phyloP scores from a whole-genome alignment of 2,797 vertebrate genomes.

The Acanthopagrus latus region DNA sequence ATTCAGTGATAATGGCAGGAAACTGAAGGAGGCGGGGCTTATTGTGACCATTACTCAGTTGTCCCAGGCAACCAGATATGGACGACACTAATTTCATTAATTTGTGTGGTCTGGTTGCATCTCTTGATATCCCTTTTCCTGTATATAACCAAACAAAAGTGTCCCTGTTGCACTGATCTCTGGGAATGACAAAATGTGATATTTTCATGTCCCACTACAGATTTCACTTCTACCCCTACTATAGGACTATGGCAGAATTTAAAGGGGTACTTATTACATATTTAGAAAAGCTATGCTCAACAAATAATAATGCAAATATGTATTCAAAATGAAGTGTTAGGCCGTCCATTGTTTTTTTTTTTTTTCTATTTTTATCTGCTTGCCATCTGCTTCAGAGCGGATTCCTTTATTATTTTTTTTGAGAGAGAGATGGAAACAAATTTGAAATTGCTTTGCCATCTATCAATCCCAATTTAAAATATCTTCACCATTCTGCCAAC shows the following conservation, averaged over 20 bases:
- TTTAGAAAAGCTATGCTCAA: not conserved
- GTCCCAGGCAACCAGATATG: constrained; percentile 73
- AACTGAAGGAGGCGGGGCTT: constrained; percentile 44
- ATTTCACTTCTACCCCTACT: not conserved
- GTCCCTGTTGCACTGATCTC: constrained; percentile 34
- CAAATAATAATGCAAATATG: not conserved
- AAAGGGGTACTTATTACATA: not conserved
- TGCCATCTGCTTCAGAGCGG: not conserved
- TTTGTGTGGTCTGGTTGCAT: constrained; percentile 74
- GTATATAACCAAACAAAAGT: constrained; percentile 53
- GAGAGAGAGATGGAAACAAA: not conserved
- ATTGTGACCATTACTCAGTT: constrained; percentile 44
- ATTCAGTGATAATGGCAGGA: constrained; percentile 51
- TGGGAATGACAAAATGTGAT: not conserved
- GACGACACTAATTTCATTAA: constrained; percentile 79
- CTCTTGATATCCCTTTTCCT: constrained; percentile 69
- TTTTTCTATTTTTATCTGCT: not conserved
- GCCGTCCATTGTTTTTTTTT: not conserved
- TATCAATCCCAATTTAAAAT: not conserved
- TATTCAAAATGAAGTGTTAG: not conserved
- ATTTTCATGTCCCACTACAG: not conserved
- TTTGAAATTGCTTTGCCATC: not conserved
- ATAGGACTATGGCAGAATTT: not conserved
- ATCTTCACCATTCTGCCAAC: not conserved
- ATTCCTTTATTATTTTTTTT: too few relatives aligned